Evolutionary conservation across 2,797 vertebrate species (phyloP).

Genomic region (Lepidocolaptes lacrymiger): DNA sequence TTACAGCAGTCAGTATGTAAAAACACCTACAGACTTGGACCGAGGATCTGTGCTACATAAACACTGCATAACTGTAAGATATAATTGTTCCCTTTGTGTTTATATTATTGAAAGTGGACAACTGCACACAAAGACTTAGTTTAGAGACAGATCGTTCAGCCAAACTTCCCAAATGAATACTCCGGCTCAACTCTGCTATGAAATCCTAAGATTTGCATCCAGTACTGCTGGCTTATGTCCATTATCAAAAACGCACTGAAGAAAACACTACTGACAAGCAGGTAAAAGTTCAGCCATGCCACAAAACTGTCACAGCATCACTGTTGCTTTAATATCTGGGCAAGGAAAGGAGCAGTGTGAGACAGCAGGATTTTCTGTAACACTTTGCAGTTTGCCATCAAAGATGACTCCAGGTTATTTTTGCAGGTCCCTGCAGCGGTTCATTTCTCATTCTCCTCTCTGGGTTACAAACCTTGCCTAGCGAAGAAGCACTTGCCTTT

Average conservation of each 20-base stretch:
- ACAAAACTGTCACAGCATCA: background rate
- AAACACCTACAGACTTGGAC: background rate
- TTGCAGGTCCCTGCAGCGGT: background rate
- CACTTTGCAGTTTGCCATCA: background rate
- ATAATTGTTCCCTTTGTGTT: constrained; percentile 15
- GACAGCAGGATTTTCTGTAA: background rate
- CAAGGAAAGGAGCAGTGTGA: background rate
- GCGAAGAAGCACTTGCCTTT: background rate
- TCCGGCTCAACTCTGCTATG: rapidly evolving
- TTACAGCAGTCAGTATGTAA: background rate
- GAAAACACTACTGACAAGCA: background rate
- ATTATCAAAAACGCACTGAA: background rate
- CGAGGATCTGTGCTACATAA: background rate
- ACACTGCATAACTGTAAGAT: background rate
- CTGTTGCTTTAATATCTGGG: background rate
- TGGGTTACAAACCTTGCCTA: background rate
- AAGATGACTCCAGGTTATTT: background rate
- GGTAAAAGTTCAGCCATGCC: background rate
- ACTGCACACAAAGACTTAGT: background rate
- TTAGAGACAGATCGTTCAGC: constrained; percentile 16
- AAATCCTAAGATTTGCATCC: background rate
- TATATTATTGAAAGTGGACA: background rate
- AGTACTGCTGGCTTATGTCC: background rate
- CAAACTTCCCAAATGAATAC: background rate
- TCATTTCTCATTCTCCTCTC: background rate